Evolutionary conservation across 2,113 vertebrate species (phyloP).

Genomic region (Nerophis ophidion): DNA sequence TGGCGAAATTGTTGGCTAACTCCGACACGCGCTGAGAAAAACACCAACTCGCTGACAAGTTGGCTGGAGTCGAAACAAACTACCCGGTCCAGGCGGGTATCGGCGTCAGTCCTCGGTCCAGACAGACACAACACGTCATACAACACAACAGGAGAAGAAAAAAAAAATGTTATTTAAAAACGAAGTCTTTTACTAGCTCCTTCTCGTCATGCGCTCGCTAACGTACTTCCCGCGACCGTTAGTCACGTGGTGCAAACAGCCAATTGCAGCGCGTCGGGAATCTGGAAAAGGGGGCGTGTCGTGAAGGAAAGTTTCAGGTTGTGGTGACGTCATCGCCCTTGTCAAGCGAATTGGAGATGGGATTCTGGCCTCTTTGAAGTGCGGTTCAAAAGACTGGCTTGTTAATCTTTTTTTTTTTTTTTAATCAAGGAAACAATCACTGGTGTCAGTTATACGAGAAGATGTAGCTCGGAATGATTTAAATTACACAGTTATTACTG

Average conservation of each 20-base stretch:
- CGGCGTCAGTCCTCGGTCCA: neutral
- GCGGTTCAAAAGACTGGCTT: too few species aligned
- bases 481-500: too few species aligned
- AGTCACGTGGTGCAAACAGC: constrained; percentile 72
- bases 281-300: constrained; percentile 81
- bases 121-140: constrained; percentile 1
- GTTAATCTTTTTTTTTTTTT: too few species aligned
- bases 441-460: too few species aligned
- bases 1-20: neutral
- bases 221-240: constrained; percentile 93
- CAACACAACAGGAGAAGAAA: constrained; percentile 45
- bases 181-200: constrained; percentile 1
- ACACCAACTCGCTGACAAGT: neutral
- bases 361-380: too few species aligned
- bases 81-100: constrained; percentile 4
- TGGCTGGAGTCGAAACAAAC: neutral
- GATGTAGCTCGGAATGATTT: too few species aligned
- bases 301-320: constrained; percentile 34
- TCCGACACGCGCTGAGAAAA: neutral
- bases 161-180: constrained; percentile 38
- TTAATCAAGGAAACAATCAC: too few species aligned
- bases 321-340: constrained; percentile 75
- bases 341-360: too few species aligned
- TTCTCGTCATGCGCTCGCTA: constrained; percentile 65
- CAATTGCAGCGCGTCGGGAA: constrained; percentile 66